Percentiles rank a stretch among this genome's conserved stretches.
Evolutionary conservation across 2,113 vertebrate genomes (phyloP).

Genomic region (Python bivittatus): DNA sequence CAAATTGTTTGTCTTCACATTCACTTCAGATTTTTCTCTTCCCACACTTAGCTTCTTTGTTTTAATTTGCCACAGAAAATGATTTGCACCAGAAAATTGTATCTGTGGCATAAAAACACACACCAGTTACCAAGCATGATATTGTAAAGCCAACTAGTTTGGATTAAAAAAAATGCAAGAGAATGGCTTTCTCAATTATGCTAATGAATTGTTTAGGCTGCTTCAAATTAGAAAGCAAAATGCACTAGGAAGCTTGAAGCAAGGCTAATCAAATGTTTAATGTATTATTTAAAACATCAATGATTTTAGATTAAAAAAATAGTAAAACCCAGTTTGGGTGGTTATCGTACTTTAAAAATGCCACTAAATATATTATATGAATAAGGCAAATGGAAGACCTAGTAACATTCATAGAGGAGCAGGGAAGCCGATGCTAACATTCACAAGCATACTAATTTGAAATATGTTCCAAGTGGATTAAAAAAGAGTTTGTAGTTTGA

Average conservation of each 20-base stretch:
- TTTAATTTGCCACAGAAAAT: slow-evolving; percentile 1
- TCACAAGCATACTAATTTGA: not conserved
- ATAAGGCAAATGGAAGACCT: not conserved
- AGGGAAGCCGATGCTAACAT: not conserved
- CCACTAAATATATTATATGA: not conserved
- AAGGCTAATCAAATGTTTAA: not conserved
- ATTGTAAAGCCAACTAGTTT: slow-evolving; percentile 39
- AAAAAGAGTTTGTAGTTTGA: not conserved
- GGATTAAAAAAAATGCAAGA: not conserved
- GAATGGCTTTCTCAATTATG: not conserved
- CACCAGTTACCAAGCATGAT: not conserved
- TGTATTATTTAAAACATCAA: not conserved
- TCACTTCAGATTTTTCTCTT: not conserved
- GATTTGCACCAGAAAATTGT: slow-evolving; percentile 22
- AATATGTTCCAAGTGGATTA: not conserved
- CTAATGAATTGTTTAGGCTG: not conserved
- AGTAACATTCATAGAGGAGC: not conserved
- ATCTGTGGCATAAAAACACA: slow-evolving; percentile 12
- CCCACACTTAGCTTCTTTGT: not conserved
- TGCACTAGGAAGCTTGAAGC: not conserved
- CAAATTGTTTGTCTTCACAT: not conserved
- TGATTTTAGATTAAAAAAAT: not conserved
- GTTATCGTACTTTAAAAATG: not conserved
- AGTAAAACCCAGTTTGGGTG: not conserved
- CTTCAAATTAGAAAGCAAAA: not conserved